These are phyloP conservation scores for Cirrhinus molitorella DNA, from an alignment of 2,797 vertebrate species.

Conservation along the genomic window DNA sequence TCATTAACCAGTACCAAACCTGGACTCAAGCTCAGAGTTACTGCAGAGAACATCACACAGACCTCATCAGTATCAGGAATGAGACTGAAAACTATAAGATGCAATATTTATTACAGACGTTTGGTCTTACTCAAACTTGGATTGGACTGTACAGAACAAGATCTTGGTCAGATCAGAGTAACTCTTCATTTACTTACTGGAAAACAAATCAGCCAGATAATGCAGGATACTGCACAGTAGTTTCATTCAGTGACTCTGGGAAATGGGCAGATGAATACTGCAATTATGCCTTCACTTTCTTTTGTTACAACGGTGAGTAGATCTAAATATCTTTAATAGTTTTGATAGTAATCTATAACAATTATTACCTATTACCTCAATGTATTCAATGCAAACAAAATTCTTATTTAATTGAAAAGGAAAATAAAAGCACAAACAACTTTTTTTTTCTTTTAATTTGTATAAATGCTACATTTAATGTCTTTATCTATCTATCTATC, in stretches of 20 bases:
- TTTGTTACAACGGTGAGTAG: constrained; percentile 41
- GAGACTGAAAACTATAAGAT: constrained; percentile 30
- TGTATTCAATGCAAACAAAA: too few species aligned
- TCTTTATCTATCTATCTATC: too few species aligned
- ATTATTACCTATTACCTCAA: too few species aligned
- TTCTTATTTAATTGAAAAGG: too few species aligned
- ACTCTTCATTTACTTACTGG: constrained; percentile 55
- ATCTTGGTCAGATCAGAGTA: constrained; percentile 50
- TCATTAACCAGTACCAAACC: background rate
- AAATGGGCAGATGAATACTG: constrained; percentile 41
- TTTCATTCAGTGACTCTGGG: constrained; percentile 16
- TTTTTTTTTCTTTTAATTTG: too few species aligned
- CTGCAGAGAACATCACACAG: constrained; percentile 2
- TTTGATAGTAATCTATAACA: too few species aligned
- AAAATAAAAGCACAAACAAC: too few species aligned
- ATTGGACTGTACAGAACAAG: constrained; percentile 51
- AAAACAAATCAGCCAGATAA: rapidly evolving
- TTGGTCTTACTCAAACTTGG: background rate
- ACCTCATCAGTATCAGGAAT: constrained; percentile 31
- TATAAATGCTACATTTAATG: too few species aligned
- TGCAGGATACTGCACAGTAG: rapidly evolving
- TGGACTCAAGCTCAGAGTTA: constrained; percentile 46
- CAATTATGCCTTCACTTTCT: background rate
- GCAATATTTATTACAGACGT: background rate
- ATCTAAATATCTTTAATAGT: background rate